Percentiles rank a stretch among this genome's conserved stretches.
Evolutionary conservation across 2,797 vertebrate genomes (phyloP).

Genomic region (Antrozous pallidus): DNA sequence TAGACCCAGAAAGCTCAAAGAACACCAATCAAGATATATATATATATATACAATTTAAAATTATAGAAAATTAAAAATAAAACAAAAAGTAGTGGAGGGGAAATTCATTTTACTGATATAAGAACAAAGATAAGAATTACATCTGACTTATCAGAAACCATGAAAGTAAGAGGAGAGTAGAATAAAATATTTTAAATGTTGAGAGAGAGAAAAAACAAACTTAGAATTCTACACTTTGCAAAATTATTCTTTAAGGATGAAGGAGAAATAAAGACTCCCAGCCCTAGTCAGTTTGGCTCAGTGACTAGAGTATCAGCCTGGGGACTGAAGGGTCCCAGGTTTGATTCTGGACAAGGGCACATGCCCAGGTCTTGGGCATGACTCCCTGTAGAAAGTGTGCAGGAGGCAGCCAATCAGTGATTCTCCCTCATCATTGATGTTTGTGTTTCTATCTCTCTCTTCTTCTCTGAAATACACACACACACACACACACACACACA

Average conservation of each 20-base stretch:
- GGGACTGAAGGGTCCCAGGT: accelerated
- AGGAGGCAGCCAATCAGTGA: no score
- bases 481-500: no score
- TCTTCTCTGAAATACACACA: no score
- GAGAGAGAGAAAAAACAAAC: not conserved
- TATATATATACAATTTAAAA: not conserved
- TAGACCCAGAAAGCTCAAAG: not conserved
- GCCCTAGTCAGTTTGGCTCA: no score
- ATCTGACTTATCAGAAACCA: not conserved
- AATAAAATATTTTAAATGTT: not conserved
- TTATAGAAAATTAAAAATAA: not conserved
- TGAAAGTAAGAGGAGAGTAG: not conserved
- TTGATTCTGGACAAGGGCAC: no score
- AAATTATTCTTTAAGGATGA: not conserved
- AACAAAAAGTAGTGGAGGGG: not conserved
- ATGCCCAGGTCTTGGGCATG: no score
- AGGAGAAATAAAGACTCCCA: not conserved
- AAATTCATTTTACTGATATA: no score
- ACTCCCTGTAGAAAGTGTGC: no score
- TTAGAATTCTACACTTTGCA: not conserved
- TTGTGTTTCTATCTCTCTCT: no score
- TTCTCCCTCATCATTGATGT: no score
- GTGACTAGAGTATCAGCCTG: no score
- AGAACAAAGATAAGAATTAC: not conserved
- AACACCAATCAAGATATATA: not conserved